Base-by-base conservation (phyloP, 2,113 vertebrate genomes). In the Mastomys natalensis region DNA sequence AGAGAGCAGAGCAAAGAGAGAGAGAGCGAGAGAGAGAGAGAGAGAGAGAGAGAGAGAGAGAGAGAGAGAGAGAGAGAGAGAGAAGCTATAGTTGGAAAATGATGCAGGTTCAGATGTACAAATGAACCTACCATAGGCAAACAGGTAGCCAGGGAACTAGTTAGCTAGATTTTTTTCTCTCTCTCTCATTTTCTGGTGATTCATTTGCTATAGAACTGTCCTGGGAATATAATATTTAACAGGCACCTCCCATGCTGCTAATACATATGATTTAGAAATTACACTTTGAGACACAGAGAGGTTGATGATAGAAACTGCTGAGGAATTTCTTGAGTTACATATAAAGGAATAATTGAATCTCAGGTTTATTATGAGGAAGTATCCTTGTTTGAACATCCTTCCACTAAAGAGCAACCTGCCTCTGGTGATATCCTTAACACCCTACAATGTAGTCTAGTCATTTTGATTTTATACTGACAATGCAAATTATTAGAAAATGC, bases 281-380 rank as follows among this genome's bases (percentile, higher is more conserved):
- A 87, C 21, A 86, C 22, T 51, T 94, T 64, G 34, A 93, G 58
- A 87, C 60, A 90, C 17, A 70, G 43, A 26, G 22, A 70, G 8
- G 17, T 88, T 55, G 7, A 6, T 8, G 93, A 15, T 68, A 19
- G 6, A 45, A 60, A 60, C 31, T 60, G n/a, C 62, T 80, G 48
- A 85, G 89, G 22, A 55, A 16, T 29, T 93, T 93, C 66, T 66
- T 74, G 37, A 77, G 11, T 90, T 91, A 58, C 66, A 87, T 68
- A 70, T 78, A 66, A 96, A 72, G 34, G 53, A 76, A 74, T 68
- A 64, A 72, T 80, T 89, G 31, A 90, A 68, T 78, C 53, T 93
- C 34, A 64, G 53, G 68, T 11, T 22, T 78, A 26, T 51, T 68
- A 82, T 55, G 62, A 37, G 2, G 26, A 91, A 37, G 8, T 87